These are phyloP conservation scores for Leuctra nigra DNA, from an alignment of 2,888 invertebrate species.

Conservation along the genomic window DNA sequence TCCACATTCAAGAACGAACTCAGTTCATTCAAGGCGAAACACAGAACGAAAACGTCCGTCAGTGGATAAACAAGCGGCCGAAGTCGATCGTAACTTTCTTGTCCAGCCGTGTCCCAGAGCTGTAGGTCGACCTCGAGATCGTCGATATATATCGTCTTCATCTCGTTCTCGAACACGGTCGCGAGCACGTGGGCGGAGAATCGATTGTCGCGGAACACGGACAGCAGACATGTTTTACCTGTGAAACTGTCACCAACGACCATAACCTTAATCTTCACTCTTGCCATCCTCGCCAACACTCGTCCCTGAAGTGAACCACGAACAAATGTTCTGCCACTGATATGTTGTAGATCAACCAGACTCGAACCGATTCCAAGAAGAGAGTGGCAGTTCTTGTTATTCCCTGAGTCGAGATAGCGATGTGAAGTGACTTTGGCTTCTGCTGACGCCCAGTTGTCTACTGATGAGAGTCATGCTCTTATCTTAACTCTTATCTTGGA, in stretches of 20 bases:
- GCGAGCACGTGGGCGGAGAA: not conserved
- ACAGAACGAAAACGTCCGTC: slow-evolving; percentile 5
- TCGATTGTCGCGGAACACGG: not conserved
- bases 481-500: too few species aligned
- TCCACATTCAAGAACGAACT: not conserved
- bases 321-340: too few species aligned
- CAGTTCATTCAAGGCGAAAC: not conserved
- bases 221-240: slow-evolving; percentile 7
- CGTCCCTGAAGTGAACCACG: too few species aligned
- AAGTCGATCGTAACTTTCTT: slow-evolving; percentile 3
- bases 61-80: not conserved
- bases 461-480: too few species aligned
- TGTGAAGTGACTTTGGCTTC: too few species aligned
- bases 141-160: not conserved
- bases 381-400: too few species aligned
- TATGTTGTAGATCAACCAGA: too few species aligned
- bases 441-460: too few species aligned
- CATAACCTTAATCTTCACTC: not conserved
- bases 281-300: too few species aligned
- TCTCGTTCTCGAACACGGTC: slow-evolving; percentile 6
- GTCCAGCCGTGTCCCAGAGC: slow-evolving; percentile 9
- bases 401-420: too few species aligned
- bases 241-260: slow-evolving; percentile 5
- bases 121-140: not conserved
- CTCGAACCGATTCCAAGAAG: too few species aligned